These are phyloP conservation scores for Rousettus leschenaultii DNA, from an alignment of 2,113 vertebrate species.

Conservation along the genomic window DNA sequence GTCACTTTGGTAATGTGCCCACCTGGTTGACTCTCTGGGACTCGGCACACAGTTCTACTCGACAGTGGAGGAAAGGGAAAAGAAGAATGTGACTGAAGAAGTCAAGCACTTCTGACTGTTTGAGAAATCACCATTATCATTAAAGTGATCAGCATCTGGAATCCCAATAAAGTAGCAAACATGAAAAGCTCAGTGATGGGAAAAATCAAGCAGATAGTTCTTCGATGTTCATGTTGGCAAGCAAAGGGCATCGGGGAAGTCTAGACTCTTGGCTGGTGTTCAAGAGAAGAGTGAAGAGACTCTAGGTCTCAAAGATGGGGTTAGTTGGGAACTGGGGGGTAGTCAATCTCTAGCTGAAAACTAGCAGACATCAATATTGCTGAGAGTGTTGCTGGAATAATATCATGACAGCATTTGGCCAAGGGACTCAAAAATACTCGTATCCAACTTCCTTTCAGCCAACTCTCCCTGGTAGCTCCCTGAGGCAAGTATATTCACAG, in stretches of 20 bases:
- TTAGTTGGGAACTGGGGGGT: neutral
- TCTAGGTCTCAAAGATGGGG: neutral
- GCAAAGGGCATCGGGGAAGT: neutral
- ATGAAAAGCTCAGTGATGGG: neutral
- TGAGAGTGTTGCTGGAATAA: neutral
- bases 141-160: neutral
- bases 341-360: neutral
- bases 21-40: neutral
- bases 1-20: neutral
- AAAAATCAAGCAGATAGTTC: neutral
- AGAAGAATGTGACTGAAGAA: neutral
- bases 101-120: neutral
- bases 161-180: neutral
- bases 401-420: neutral
- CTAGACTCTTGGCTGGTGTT: neutral
- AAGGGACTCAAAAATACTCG: neutral
- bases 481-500: constrained; percentile 1
- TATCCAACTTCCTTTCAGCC: neutral
- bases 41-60: neutral
- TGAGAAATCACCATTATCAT: neutral
- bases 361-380: neutral
- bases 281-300: neutral
- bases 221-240: neutral
- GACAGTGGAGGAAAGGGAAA: neutral
- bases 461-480: neutral